Percentiles rank a stretch among this genome's conserved stretches.
Conservation (phyloP, 2,797 vertebrate species). For the Eulemur rubriventer region DNA sequence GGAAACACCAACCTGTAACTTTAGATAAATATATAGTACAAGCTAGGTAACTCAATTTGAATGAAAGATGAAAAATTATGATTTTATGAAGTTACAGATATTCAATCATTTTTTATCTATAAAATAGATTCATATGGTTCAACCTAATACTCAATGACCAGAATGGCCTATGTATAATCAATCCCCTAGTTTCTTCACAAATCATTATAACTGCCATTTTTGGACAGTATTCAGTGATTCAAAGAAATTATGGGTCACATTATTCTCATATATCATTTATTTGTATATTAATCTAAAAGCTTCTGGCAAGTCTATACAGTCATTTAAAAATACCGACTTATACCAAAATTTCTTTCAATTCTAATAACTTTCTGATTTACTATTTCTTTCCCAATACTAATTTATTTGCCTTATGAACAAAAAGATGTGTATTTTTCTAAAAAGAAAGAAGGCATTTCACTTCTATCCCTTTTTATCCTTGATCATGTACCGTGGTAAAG, state of each 20-base stretch:
- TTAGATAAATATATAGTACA: slow-evolving; percentile 1
- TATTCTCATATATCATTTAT: neutral
- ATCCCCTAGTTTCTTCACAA: neutral
- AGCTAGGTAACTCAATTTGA: neutral
- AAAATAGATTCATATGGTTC: neutral
- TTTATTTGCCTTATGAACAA: neutral
- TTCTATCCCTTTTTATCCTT: neutral
- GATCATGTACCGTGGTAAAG: neutral
- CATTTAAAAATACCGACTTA: slow-evolving; percentile 2
- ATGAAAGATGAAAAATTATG: neutral
- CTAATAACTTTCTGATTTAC: neutral
- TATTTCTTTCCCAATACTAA: slow-evolving; percentile 8
- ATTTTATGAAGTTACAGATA: slow-evolving; percentile 1
- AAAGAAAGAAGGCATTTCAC: slow-evolving; percentile 16
- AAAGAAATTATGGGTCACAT: neutral
- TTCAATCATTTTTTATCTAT: neutral
- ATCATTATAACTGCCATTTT: slow-evolving; percentile 3
- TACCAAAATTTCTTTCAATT: slow-evolving; percentile 7
- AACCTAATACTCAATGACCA: neutral
- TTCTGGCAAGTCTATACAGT: neutral
- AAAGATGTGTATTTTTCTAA: neutral
- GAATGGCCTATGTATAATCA: neutral
- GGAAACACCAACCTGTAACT: neutral
- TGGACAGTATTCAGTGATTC: neutral
- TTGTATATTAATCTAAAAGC: neutral